Base-by-base conservation (phyloP, 1,140 invertebrate genomes). In the Drosophila carrolli region DNA sequence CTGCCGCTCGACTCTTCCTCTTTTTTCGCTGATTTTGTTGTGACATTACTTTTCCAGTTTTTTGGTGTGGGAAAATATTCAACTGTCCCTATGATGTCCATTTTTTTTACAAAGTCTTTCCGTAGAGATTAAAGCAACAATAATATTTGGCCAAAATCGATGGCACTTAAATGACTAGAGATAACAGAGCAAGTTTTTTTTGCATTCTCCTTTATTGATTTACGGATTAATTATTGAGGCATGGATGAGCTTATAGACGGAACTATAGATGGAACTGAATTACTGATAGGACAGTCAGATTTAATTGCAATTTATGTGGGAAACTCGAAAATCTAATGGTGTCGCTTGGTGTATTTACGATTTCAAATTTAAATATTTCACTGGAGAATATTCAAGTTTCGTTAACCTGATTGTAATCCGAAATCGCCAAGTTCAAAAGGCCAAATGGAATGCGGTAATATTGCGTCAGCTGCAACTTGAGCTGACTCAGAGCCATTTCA, bases 21-120 rank as follows among this genome's bases (percentile, higher is more conserved):
- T 38, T 47, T n/a, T 38, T 71, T 55, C 14, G 50, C 43, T 9
- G 35, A 38, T 35, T 59, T 56, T 55, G 65, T 68, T 80, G 70
- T 83, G 63, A 75, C 80, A 83, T 41, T 57, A 50, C 23, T 65
- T 75, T 65, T 75, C 46, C n/a, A 46, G 41, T 54, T 54, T 19
- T 66, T 57, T 71, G 63, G 50, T 84, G 81, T 84, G 81, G 81
- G 77, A 84, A 84, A 84, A 75, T 66, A 75, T 79, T 75, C 43
- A 65, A 74, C 57, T 61, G 38, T 55, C n/a, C 54, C 23, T 10
- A 7, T 8, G 11, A 23, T 13, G 19, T 16, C 29, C 8, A 37
- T 53, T 67, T 51, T 54, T 54, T 65, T 41, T 29, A 44, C 37
- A 59, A 13, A 27, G 14, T 29, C 23, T 58, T 58, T 58, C 10